phyloP scores from a whole-genome alignment of 2,113 vertebrate genomes.

The Rallus limicola region DNA sequence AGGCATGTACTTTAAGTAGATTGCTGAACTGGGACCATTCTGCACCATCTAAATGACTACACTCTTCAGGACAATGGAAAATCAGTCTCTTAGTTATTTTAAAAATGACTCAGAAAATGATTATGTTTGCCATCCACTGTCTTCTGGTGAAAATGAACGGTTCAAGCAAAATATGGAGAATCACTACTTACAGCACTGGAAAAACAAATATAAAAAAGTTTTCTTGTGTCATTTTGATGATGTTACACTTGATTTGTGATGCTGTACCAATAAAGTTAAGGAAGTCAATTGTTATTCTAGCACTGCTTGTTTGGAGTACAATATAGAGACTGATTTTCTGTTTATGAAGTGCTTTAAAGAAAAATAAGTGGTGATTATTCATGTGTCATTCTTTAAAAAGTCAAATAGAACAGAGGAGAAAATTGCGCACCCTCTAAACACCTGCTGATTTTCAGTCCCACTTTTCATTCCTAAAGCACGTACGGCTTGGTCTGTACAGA shows the following conservation, averaged over 20 bases:
- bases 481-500: not conserved
- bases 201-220: not conserved
- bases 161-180: not conserved
- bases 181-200: not conserved
- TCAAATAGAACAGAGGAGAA: not conserved
- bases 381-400: not conserved
- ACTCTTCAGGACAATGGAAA: slow-evolving; percentile 10
- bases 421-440: not conserved
- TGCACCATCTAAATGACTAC: not conserved
- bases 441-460: not conserved
- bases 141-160: not conserved
- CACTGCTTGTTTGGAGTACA: not conserved
- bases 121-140: slow-evolving; percentile 2
- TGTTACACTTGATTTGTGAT: not conserved
- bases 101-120: slow-evolving; percentile 10
- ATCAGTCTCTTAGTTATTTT: slow-evolving; percentile 33
- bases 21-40: slow-evolving; percentile 36
- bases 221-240: not conserved
- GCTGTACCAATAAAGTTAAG: not conserved
- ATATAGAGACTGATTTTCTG: not conserved
- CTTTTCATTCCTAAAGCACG: not conserved
- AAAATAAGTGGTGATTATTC: not conserved
- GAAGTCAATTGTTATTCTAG: not conserved
- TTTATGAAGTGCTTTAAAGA: not conserved
- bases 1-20: not conserved